Evolutionary conservation across 2,113 vertebrate genomes (phyloP).

Genomic region (Syngnathus typhle): DNA sequence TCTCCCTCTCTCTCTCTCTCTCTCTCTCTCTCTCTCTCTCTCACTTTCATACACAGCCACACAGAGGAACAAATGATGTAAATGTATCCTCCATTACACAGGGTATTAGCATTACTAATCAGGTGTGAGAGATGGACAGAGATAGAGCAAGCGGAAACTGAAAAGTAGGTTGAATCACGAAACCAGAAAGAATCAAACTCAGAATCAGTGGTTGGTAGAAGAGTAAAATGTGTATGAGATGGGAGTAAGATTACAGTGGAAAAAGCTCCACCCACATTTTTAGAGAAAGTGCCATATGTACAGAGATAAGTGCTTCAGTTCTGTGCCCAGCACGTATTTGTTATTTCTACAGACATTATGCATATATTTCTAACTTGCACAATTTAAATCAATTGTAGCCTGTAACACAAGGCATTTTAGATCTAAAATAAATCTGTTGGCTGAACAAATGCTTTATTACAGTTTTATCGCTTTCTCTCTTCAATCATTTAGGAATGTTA

Average conservation of each 20-base stretch:
- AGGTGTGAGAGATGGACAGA: constrained; percentile 57
- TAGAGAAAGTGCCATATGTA: not conserved
- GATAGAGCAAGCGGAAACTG: constrained; percentile 45
- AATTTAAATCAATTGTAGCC: not conserved
- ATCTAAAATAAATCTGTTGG: not conserved
- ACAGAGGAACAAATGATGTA: constrained; percentile 22
- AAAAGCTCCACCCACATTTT: not conserved
- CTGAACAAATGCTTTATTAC: not conserved
- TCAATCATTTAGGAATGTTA: too few species aligned
- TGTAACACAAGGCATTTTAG: not conserved
- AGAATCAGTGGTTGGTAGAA: constrained; percentile 25
- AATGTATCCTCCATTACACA: constrained; percentile 56
- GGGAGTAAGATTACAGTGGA: not conserved
- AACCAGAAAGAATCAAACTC: constrained; percentile 30
- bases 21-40: constrained; percentile 4
- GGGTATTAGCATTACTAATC: constrained; percentile 65
- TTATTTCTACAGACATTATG: not conserved
- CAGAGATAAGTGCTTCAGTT: not conserved
- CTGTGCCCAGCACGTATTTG: too few species aligned
- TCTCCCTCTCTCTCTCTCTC: not conserved
- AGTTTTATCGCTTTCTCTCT: not conserved
- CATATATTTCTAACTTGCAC: not conserved
- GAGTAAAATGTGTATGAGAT: constrained; percentile 3
- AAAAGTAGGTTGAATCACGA: constrained; percentile 42
- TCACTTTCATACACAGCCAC: constrained; percentile 11